Percentiles rank a stretch among this genome's conserved stretches.
Evolutionary conservation across 2,888 invertebrate genomes (phyloP).

Genomic region (Dryocosmus kuriphilus): DNA sequence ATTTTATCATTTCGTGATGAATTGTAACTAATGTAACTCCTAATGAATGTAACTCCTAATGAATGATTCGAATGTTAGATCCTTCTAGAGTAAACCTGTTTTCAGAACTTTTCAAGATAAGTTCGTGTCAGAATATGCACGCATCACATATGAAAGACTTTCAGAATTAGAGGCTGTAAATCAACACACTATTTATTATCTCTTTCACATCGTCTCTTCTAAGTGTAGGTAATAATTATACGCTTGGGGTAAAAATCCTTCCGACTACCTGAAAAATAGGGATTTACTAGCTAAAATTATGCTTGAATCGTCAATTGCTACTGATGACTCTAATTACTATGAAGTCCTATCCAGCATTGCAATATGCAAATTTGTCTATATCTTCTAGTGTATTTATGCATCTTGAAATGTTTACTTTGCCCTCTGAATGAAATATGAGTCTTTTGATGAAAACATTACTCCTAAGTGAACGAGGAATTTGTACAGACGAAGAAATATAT

Average conservation of each 20-base stretch:
- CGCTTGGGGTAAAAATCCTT: too few relatives aligned
- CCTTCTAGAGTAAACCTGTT: background rate
- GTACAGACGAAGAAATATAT: too few relatives aligned
- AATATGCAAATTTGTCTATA: conserved; percentile 19
- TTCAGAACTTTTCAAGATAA: background rate
- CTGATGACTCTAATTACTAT: background rate
- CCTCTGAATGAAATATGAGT: background rate
- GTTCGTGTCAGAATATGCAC: background rate
- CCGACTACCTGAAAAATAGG: background rate
- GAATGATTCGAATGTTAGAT: too few relatives aligned
- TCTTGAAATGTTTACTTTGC: conserved; percentile 16
- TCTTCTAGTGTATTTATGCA: background rate
- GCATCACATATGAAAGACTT: background rate
- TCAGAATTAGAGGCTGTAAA: background rate
- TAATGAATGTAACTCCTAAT: too few relatives aligned
- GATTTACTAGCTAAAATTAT: conserved; percentile 23
- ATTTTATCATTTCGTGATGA: too few relatives aligned
- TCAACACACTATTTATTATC: background rate
- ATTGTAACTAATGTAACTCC: too few relatives aligned
- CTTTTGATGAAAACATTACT: background rate
- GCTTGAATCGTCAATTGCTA: conserved; percentile 13
- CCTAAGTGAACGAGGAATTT: background rate
- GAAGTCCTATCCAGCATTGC: background rate
- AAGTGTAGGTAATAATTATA: background rate
- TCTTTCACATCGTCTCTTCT: background rate